Evolutionary conservation across 2,113 vertebrate genomes (phyloP), one percentile per base, ranked within the genome.

Genomic region (Sinocyclocheilus grahami): DNA sequence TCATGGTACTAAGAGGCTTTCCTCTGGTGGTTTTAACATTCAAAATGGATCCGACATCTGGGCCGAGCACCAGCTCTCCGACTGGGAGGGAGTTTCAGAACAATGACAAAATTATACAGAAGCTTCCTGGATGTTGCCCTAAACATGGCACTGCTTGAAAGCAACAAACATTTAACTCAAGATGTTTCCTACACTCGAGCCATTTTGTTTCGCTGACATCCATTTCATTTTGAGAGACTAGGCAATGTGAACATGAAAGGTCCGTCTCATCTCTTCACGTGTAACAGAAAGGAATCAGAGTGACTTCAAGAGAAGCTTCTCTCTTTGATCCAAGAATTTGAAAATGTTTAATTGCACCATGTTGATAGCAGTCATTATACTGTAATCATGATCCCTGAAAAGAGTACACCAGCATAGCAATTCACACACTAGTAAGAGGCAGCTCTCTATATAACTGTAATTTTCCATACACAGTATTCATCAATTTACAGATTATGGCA

Each of bases 1-100:
- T 51, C 74, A 85, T 80, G 86, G 82, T 24, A 82, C 72, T 60
- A 85, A 82, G 78, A 81, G 48, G 84, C 72, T 88, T 69, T 78
- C 58, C 42, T 33, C 27, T n/a, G 39, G 22, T 48, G 77, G 60
- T 51, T 65, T 27, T 37, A 46, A 71, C 37, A 83, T n/a, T 65
- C 37, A 55, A 83, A 78, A 60, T 72, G 48, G 74, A 83, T 77
- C 46, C 12, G 76, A 48, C 51, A 78, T 65, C 48, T 63, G 60
- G 74, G 74, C 69, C 22, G 37, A 84, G 55, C 55, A 71, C 72
- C 33, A 81, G 87, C 48, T 86, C 58, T 88, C 71, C 27, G 27
- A 11, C 83, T 62, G 62, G 9, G 63, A 86, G 10, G 16, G 42
- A 76, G 78, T 67, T 72, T 65, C 72, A 77, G n/a, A 58, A 53